A percentile compares a stretch with the other conserved stretches of the same genome.
phyloP scores from a whole-genome alignment of 1,140 invertebrate genomes.

The Steinernema feltiae region DNA sequence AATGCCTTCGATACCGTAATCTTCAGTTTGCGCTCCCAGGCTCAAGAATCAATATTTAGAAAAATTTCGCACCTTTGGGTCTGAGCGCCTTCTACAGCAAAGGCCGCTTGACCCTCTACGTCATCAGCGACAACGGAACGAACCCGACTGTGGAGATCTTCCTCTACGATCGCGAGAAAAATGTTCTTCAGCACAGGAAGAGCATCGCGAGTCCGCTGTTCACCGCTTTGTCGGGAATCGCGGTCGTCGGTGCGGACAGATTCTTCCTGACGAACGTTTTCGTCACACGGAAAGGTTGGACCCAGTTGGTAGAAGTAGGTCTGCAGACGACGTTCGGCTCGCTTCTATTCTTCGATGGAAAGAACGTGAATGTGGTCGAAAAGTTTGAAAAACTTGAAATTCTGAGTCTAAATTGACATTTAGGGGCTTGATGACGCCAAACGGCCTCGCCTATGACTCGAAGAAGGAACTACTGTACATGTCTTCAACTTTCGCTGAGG shows the following conservation, averaged over 20 bases:
- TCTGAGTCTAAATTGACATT: background rate
- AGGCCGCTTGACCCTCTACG: background rate
- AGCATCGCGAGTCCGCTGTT: background rate
- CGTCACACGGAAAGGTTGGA: background rate
- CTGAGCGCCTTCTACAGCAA: background rate
- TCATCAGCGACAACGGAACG: background rate
- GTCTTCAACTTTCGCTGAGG: background rate
- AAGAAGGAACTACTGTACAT: background rate
- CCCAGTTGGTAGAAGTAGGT: background rate
- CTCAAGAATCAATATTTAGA: background rate
- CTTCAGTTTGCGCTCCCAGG: background rate
- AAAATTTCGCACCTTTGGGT: background rate
- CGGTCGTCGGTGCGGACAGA: background rate
- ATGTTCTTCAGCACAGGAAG: background rate
- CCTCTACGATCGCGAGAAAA: background rate
- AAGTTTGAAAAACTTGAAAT: background rate
- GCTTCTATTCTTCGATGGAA: background rate
- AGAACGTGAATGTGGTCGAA: background rate
- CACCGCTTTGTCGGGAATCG: background rate
- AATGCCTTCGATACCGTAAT: background rate
- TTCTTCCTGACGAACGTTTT: slow-evolving; percentile 1
- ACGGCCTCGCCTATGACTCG: background rate
- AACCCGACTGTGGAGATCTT: background rate
- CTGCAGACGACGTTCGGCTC: background rate
- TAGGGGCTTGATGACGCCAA: slow-evolving; percentile 1